phyloP scores from a whole-genome alignment of 2,888 invertebrate species.

The Mesodorylaimus sp. region DNA sequence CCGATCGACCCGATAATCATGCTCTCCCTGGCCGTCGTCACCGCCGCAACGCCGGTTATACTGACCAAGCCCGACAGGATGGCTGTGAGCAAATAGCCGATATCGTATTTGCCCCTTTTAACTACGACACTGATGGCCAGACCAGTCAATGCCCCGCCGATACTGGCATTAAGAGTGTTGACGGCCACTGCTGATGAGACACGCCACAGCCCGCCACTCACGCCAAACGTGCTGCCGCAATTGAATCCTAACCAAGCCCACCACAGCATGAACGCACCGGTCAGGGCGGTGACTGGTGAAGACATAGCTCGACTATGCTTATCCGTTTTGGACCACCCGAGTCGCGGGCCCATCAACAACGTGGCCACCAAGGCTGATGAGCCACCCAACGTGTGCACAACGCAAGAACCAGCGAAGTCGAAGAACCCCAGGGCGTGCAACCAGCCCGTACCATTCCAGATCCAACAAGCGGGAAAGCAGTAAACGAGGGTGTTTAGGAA shows the following conservation, averaged over 20 bases:
- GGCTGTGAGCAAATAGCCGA: constrained; percentile 68
- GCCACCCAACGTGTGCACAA: constrained; percentile 64
- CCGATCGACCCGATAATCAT: constrained; percentile 62
- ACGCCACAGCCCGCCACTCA: constrained; percentile 69
- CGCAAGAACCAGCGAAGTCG: constrained; percentile 36
- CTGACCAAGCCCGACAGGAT: constrained; percentile 68
- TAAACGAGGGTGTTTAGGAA: constrained; percentile 68
- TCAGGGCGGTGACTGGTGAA: constrained; percentile 32
- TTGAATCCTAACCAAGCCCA: constrained; percentile 94
- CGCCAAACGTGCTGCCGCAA: constrained; percentile 52
- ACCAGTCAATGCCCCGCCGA: constrained; percentile 64
- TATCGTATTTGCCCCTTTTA: constrained; percentile 46
- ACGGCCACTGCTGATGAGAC: constrained; percentile 60
- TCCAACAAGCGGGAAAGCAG: constrained; percentile 56
- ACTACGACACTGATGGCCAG: constrained; percentile 11
- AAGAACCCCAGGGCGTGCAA: constrained; percentile 42
- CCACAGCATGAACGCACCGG: constrained; percentile 80
- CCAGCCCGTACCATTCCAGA: constrained; percentile 54
- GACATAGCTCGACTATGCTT: constrained; percentile 15
- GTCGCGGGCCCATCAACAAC: constrained; percentile 65
- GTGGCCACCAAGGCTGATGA: constrained; percentile 63
- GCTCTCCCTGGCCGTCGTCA: constrained; percentile 53
- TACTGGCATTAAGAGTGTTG: constrained; percentile 71
- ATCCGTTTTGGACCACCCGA: constrained; percentile 47
- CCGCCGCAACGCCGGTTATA: constrained; percentile 46